Percentiles rank a stretch among this genome's conserved stretches.
These are phyloP conservation scores for Heliconius charithonia DNA, from an alignment of 2,888 invertebrate species.

Conservation along the genomic window DNA sequence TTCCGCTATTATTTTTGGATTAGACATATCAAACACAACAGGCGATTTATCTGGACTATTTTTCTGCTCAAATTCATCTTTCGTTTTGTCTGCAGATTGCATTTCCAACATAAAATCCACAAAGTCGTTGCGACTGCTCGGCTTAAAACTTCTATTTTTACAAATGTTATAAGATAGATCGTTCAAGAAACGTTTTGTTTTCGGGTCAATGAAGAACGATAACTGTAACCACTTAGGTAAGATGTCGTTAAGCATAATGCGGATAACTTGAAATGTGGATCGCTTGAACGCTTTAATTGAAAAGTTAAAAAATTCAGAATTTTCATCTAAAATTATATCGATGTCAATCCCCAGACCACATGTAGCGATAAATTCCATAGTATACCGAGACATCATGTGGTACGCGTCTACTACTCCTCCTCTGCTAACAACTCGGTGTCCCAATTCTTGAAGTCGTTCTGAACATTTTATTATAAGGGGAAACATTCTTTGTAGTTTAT, in stretches of 20 bases:
- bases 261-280: conserved; percentile 6
- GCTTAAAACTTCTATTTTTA: conserved; percentile 61
- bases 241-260: conserved; percentile 1
- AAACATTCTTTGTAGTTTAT: conserved; percentile 9
- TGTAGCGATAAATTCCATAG: conserved; percentile 16
- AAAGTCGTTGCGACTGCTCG: conserved; percentile 69
- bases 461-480: neutral
- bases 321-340: conserved; percentile 21
- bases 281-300: neutral
- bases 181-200: neutral
- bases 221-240: conserved; percentile 9
- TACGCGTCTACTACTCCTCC: conserved; percentile 6
- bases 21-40: conserved; percentile 61
- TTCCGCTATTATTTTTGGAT: conserved; percentile 63
- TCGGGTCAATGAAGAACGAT: neutral
- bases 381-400: conserved; percentile 22
- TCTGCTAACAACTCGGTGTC: neutral
- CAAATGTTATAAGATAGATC: conserved; percentile 15
- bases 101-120: conserved; percentile 69
- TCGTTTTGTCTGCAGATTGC: conserved; percentile 63
- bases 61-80: conserved; percentile 65
- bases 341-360: conserved; percentile 27
- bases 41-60: conserved; percentile 63
- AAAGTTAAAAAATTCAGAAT: neutral
- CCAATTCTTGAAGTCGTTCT: conserved; percentile 12